Conservation (phyloP, 1,140 invertebrate species). For the Ephestia elutella region DNA sequence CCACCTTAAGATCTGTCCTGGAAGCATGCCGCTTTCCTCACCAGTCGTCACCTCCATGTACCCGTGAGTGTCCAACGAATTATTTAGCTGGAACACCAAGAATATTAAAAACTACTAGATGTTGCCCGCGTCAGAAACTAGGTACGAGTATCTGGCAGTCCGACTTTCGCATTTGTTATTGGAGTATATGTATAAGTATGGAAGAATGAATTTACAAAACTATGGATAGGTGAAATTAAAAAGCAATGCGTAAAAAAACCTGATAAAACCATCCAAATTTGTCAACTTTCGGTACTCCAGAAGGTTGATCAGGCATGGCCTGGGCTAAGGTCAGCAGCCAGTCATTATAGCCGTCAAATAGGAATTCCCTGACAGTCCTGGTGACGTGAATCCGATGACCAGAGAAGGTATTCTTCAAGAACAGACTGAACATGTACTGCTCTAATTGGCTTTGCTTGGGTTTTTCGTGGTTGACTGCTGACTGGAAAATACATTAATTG, state of each 20-base stretch:
- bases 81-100: slow-evolving; percentile 78
- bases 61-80: slow-evolving; percentile 81
- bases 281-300: slow-evolving; percentile 78
- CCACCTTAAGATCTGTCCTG: slow-evolving; percentile 82
- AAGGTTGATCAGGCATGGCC: slow-evolving; percentile 67
- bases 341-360: slow-evolving; percentile 87
- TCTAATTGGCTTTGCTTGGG: not conserved
- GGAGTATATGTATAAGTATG: no score
- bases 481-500: slow-evolving; percentile 75
- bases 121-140: no score
- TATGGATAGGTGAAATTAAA: no score
- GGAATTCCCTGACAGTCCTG: slow-evolving; percentile 81
- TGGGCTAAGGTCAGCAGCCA: slow-evolving; percentile 79
- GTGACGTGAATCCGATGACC: slow-evolving; percentile 75
- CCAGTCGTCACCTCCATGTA: slow-evolving; percentile 84
- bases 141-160: no score
- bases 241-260: no score
- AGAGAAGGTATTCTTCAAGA: slow-evolving; percentile 72
- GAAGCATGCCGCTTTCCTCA: slow-evolving; percentile 70
- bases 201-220: no score
- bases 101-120: no score
- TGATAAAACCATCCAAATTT: slow-evolving; percentile 88
- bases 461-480: slow-evolving; percentile 76
- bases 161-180: no score
- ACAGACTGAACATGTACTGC: slow-evolving; percentile 64